Evolutionary conservation across 2,113 vertebrate species (phyloP).

Genomic region (Acanthochromis polyacanthus): DNA sequence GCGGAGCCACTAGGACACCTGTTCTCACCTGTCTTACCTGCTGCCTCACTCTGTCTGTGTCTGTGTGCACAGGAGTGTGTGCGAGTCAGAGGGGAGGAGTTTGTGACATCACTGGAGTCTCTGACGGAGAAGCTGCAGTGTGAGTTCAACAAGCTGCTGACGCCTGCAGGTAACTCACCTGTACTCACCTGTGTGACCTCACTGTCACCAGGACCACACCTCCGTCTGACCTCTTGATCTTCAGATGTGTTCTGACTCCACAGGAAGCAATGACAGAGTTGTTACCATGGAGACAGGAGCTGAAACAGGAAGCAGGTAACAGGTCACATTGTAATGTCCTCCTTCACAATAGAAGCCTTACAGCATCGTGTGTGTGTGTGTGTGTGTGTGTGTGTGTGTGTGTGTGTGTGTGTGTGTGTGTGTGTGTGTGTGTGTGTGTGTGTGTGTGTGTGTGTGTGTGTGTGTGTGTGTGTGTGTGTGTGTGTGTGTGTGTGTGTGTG

Average conservation of each 20-base stretch:
- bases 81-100: constrained; percentile 43
- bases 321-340: background rate
- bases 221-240: background rate
- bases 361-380: background rate
- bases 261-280: constrained; percentile 3
- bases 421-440: constrained; percentile 29
- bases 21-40: background rate
- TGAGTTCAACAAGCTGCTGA: constrained; percentile 39
- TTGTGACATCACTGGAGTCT: constrained; percentile 62
- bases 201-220: background rate
- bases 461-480: constrained; percentile 29
- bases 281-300: constrained; percentile 31
- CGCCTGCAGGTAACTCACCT: constrained; percentile 43
- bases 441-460: constrained; percentile 29
- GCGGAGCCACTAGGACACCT: background rate
- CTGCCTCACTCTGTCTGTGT: background rate
- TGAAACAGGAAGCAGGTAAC: constrained; percentile 51
- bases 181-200: background rate
- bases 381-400: constrained; percentile 14
- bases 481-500: constrained; percentile 31
- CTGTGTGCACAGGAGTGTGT: constrained; percentile 52
- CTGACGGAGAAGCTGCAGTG: constrained; percentile 62
- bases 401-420: constrained; percentile 28
- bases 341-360: background rate
- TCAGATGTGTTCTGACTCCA: constrained; percentile 15